phyloP scores from a whole-genome alignment of 2,797 vertebrate genomes.

The Gallirallus australis region DNA sequence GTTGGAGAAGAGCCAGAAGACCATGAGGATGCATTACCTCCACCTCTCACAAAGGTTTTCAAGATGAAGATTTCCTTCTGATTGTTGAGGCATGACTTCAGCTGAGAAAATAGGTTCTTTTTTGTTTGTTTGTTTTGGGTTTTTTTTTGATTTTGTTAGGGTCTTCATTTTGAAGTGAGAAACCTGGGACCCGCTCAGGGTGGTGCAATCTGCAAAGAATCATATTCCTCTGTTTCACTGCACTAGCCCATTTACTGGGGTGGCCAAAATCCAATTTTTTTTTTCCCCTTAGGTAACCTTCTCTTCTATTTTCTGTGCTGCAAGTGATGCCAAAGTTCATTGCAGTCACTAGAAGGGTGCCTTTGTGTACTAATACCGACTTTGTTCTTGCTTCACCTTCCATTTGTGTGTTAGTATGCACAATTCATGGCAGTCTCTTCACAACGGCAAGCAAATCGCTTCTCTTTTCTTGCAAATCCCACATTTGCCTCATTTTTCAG shows the following conservation, averaged over 20 bases:
- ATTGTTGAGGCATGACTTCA: neutral
- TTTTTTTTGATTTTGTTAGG: accelerated
- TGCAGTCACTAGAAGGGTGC: neutral
- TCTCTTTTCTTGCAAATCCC: neutral
- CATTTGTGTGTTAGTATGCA: neutral
- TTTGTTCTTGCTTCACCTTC: neutral
- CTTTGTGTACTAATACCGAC: accelerated
- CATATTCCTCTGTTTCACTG: neutral
- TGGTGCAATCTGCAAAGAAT: neutral
- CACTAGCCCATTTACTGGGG: neutral
- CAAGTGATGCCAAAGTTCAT: neutral
- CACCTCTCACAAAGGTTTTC: neutral
- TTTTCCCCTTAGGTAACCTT: neutral
- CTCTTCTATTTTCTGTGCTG: neutral
- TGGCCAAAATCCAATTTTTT: neutral
- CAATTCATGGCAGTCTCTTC: neutral
- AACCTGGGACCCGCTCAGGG: neutral
- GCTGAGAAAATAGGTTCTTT: neutral
- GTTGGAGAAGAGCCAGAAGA: neutral
- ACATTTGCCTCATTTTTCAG: conserved; percentile 23
- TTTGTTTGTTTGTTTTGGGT: too few species aligned
- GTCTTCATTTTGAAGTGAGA: neutral
- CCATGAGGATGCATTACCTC: neutral
- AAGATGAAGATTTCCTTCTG: neutral
- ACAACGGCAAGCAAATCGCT: neutral